Percentiles rank a stretch among this genome's conserved stretches.
Conservation (phyloP, 2,797 vertebrate species). For the Falco naumanni region DNA sequence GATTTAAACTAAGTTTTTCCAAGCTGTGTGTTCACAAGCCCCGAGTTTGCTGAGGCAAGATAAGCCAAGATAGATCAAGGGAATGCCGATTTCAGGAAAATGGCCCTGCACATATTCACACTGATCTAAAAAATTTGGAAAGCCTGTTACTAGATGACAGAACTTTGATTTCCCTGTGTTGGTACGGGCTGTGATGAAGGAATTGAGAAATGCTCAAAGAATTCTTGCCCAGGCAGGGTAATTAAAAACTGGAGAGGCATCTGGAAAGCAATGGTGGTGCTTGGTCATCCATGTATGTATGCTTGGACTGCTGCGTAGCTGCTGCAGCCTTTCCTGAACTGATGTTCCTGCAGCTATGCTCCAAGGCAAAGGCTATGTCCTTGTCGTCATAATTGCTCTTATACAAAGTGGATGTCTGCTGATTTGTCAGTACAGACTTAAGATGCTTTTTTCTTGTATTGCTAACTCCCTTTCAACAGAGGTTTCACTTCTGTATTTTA, state of each 20-base stretch:
- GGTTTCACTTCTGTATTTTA: not conserved
- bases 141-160: not conserved
- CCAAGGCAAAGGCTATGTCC: not conserved
- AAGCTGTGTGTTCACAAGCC: not conserved
- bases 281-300: not conserved
- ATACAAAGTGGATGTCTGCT: accelerated
- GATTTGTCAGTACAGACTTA: not conserved
- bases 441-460: not conserved
- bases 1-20: not conserved
- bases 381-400: not conserved
- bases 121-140: not conserved
- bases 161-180: not conserved
- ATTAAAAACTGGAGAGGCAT: not conserved
- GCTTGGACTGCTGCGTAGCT: not conserved
- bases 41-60: not conserved
- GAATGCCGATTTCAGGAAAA: not conserved
- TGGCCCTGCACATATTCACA: too few relatives aligned
- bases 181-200: not conserved
- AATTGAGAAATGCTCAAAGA: not conserved
- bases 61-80: not conserved
- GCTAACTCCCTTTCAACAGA: not conserved
- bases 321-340: not conserved
- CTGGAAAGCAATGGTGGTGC: not conserved
- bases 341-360: not conserved
- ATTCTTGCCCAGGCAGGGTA: not conserved